phyloP scores from a whole-genome alignment of 2,888 invertebrate species.

The Opisthograptis luteolata region DNA sequence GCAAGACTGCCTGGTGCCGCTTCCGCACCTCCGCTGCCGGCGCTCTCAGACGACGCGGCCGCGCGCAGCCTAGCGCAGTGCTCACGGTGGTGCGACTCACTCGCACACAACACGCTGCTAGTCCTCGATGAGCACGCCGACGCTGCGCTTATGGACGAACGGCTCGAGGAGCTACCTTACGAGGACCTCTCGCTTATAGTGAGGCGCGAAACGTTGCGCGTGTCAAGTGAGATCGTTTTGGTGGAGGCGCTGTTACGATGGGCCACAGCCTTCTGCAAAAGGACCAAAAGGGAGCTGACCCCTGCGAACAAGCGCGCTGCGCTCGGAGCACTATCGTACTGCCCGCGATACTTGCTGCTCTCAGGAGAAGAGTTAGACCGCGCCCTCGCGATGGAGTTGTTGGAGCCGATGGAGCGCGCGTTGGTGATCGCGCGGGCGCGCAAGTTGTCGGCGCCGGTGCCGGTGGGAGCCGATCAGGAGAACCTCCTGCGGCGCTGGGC shows the following conservation, averaged over 20 bases:
- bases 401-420: slow-evolving; percentile 77
- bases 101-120: slow-evolving; percentile 87
- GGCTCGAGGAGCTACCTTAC: slow-evolving; percentile 84
- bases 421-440: slow-evolving; percentile 73
- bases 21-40: slow-evolving; percentile 78
- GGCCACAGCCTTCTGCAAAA: slow-evolving; percentile 76
- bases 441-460: slow-evolving; percentile 70
- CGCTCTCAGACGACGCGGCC: slow-evolving; percentile 66
- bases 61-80: slow-evolving; percentile 73
- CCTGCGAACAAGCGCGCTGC: slow-evolving; percentile 75
- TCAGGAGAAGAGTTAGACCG: slow-evolving; percentile 86
- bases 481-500: slow-evolving; percentile 74
- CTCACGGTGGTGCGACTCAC: slow-evolving; percentile 83
- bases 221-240: slow-evolving; percentile 85
- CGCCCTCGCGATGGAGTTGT: slow-evolving; percentile 71
- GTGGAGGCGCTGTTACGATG: slow-evolving; percentile 86
- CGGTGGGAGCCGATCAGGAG: slow-evolving; percentile 77
- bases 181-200: slow-evolving; percentile 87
- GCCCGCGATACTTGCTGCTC: slow-evolving; percentile 88
- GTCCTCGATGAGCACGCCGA: slow-evolving; percentile 77
- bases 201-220: slow-evolving; percentile 86
- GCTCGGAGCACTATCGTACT: slow-evolving; percentile 82
- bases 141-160: slow-evolving; percentile 67
- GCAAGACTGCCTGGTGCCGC: slow-evolving; percentile 74
- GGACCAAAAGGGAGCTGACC: slow-evolving; percentile 71